Evolutionary conservation across 2,888 invertebrate genomes (phyloP), one percentile per base, ranked within the genome.

Genomic region (Drosophila suboccidentalis): DNA sequence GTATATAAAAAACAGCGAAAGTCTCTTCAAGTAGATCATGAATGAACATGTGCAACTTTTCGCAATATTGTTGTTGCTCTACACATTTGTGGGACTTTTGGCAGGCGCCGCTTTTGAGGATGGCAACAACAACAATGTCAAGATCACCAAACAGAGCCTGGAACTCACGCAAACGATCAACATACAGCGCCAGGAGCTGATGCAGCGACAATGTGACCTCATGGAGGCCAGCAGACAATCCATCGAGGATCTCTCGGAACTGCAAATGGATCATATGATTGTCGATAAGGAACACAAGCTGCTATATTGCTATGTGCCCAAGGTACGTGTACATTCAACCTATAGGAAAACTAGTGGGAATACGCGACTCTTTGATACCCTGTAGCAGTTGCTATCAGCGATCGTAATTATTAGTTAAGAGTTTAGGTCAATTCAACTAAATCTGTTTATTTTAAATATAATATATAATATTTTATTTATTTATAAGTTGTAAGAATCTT

Each of bases 261-360:
- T 93, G 63, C 94, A 95, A 80, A 94, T 97, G 87, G 95, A 96
- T 88, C 97, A 98, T 90, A 95, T 98, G 91, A 93, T 97, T 72
- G 95, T 98, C 19, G 97, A 98, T 91, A 96, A 96, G 84, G 94
- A 95, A 67, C 96, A 97, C 90, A 96, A 96, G 91, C 94, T 98
- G 15, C 93, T 98, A 13, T 98, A 98, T 91, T 98, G 98, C 91
- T 98, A 98, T 92, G 97, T 98, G 75, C 98, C 98, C 67, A 98
- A 98, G 95, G 97, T 97, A 94, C 17, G 44, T 41, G 26, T 34
- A 46, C 67, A 51, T 58, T 53, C 22, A 70, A 61, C 8, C 11
- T 41, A 15, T 19, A 0, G 3, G 19, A 29, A 26, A 17, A 26
- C 5, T 2, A 4, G 3, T 38, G 38, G 9, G 3, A 1, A 10